phyloP scores from a whole-genome alignment of 35 echinoderm and acorn worm species.

The Acanthaster planci region DNA sequence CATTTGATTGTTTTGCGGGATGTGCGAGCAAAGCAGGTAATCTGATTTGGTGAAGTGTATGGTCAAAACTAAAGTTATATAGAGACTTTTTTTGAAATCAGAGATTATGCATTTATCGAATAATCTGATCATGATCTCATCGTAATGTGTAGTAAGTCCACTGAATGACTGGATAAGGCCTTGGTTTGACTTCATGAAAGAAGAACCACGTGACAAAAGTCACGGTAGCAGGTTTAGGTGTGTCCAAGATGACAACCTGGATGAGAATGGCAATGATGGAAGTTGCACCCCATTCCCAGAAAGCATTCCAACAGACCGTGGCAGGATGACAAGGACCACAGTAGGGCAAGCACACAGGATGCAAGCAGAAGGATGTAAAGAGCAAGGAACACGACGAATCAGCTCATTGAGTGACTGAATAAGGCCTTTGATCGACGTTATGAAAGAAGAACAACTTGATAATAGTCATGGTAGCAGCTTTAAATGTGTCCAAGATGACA shows the following conservation, averaged over 20 bases:
- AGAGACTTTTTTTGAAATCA: too few relatives aligned
- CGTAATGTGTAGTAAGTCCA: background rate
- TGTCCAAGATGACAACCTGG: conserved; percentile 11
- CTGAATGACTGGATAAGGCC: background rate
- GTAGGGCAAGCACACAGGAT: background rate
- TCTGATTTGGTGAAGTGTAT: too few relatives aligned
- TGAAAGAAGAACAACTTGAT: background rate
- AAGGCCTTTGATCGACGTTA: too few relatives aligned
- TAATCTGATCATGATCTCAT: too few relatives aligned
- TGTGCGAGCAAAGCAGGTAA: too few relatives aligned
- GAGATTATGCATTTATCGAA: too few relatives aligned
- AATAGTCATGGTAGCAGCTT: background rate
- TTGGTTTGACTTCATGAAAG: background rate
- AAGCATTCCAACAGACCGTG: background rate
- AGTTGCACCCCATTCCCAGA: background rate
- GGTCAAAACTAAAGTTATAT: too few relatives aligned
- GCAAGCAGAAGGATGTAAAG: background rate
- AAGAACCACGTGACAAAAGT: background rate
- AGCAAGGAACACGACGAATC: background rate
- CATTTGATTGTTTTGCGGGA: too few relatives aligned
- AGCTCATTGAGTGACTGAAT: too few relatives aligned
- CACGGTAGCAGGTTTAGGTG: background rate
- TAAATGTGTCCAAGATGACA: conserved; percentile 3
- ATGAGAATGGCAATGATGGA: conserved; percentile 20
- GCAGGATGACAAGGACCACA: conserved; percentile 1